A percentile compares a stretch with the other conserved stretches of the same genome.
Conservation (phyloP, 2,113 vertebrate genomes). For the Alectura lathami region DNA sequence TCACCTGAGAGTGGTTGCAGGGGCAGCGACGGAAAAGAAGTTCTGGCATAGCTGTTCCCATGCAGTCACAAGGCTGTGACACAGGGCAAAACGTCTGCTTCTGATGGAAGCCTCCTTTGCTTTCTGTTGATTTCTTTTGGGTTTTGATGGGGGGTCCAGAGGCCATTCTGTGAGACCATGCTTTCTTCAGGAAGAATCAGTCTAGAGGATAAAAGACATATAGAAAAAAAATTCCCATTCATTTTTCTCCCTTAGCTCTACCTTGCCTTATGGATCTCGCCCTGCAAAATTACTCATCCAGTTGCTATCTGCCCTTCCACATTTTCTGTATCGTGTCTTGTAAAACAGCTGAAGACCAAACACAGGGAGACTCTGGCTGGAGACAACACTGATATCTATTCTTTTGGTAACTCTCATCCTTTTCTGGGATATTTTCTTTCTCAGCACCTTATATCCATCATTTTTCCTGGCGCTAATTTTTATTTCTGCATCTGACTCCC, state of each 20-base stretch:
- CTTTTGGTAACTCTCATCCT: background rate
- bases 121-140: background rate
- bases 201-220: background rate
- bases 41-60: rapidly evolving
- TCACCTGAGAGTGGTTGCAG: background rate
- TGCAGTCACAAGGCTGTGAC: background rate
- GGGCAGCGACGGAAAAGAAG: background rate
- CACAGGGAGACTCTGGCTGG: background rate
- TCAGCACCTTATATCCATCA: background rate
- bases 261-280: background rate
- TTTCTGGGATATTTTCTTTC: background rate
- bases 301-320: background rate
- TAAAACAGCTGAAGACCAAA: background rate
- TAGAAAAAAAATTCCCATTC: background rate
- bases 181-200: background rate
- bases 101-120: background rate
- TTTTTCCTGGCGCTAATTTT: background rate
- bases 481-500: background rate
- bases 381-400: background rate
- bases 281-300: background rate
- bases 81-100: background rate
- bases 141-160: background rate
- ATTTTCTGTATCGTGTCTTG: background rate
- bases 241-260: background rate
- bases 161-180: background rate